These are phyloP conservation scores for Drosophila mercatorum DNA, from an alignment of 2,888 invertebrate species.

Conservation along the genomic window DNA sequence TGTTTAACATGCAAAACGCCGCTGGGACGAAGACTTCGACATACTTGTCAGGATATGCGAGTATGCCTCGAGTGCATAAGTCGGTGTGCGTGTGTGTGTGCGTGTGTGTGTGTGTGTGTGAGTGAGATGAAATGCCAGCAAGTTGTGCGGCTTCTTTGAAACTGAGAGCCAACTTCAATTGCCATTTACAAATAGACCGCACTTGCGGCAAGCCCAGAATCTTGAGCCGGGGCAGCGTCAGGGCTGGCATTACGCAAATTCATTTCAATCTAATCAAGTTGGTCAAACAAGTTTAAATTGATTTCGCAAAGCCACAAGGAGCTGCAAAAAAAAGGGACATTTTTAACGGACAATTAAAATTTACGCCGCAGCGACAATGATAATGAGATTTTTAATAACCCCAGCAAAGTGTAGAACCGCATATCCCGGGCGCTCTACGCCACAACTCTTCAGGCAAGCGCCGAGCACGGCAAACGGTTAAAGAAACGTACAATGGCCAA, in stretches of 20 bases:
- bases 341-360: slow-evolving; percentile 80
- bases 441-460: slow-evolving; percentile 36
- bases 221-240: background rate
- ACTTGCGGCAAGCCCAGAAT: background rate
- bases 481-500: slow-evolving; percentile 59
- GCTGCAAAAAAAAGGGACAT: slow-evolving; percentile 57
- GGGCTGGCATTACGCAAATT: slow-evolving; percentile 64
- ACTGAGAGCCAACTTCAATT: slow-evolving; percentile 33
- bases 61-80: slow-evolving; percentile 8
- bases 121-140: slow-evolving; percentile 26
- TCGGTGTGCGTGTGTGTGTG: background rate
- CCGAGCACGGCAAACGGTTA: slow-evolving; percentile 51
- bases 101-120: background rate
- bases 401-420: slow-evolving; percentile 54
- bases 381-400: slow-evolving; percentile 80
- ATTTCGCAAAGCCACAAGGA: slow-evolving; percentile 61
- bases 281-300: slow-evolving; percentile 78
- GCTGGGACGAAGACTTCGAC: slow-evolving; percentile 55
- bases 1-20: slow-evolving; percentile 77
- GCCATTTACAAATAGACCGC: slow-evolving; percentile 44
- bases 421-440: slow-evolving; percentile 4
- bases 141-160: slow-evolving; percentile 36
- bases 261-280: slow-evolving; percentile 78
- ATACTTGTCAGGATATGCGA: slow-evolving; percentile 34
- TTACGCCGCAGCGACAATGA: slow-evolving; percentile 80